phyloP scores from a whole-genome alignment of 1,140 invertebrate species.

The Anastatus disparis region DNA sequence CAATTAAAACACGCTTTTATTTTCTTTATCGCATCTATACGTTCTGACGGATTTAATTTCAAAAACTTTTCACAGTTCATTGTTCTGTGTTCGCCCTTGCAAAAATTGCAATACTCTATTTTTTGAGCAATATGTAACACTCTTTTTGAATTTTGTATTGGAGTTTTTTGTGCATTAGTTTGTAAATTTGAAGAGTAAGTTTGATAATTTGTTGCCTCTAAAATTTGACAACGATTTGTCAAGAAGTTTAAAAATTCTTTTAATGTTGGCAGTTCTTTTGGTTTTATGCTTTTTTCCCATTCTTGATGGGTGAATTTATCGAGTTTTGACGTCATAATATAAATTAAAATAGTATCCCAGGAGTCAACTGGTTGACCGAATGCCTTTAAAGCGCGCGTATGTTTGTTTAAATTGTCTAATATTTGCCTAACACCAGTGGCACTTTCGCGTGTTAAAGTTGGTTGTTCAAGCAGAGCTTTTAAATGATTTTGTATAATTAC shows the following conservation, averaged over 20 bases:
- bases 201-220: conserved; percentile 2
- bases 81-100: conserved; percentile 33
- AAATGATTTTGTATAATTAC: conserved; percentile 48
- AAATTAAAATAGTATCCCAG: conserved; percentile 44
- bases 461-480: conserved; percentile 44
- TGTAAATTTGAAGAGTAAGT: neutral
- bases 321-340: conserved; percentile 41
- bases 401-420: conserved; percentile 40
- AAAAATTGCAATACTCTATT: neutral
- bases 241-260: conserved; percentile 13
- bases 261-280: conserved; percentile 45
- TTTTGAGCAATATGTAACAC: neutral
- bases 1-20: conserved; percentile 31
- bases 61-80: conserved; percentile 30
- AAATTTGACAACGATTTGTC: conserved; percentile 14
- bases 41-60: conserved; percentile 3
- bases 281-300: conserved; percentile 40
- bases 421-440: conserved; percentile 33
- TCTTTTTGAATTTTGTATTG: neutral
- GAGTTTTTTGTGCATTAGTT: neutral
- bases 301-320: conserved; percentile 39
- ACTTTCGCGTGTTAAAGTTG: conserved; percentile 38
- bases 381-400: conserved; percentile 40
- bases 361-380: conserved; percentile 37
- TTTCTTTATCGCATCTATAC: conserved; percentile 9